Conservation (phyloP, 2,888 invertebrate genomes). For the Acleris laterana region DNA sequence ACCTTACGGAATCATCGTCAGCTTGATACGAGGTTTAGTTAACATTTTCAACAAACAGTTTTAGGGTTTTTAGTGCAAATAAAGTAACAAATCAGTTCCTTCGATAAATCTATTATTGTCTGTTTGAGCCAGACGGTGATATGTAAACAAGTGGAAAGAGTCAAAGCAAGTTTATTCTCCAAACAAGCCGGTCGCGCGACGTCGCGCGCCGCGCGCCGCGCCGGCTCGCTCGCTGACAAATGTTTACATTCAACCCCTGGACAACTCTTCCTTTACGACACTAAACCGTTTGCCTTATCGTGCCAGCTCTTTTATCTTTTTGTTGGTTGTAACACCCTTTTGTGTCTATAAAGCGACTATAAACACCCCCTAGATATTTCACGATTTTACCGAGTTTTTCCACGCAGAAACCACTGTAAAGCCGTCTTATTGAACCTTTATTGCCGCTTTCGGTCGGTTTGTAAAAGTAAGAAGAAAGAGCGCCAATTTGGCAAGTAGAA, state of each 20-base stretch:
- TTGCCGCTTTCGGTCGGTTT: slow-evolving; percentile 41
- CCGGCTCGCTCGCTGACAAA: slow-evolving; percentile 66
- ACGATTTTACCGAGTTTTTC: slow-evolving; percentile 19
- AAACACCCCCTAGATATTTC: slow-evolving; percentile 28
- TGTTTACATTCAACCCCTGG: slow-evolving; percentile 67
- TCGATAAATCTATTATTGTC: slow-evolving; percentile 62
- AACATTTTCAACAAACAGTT: slow-evolving; percentile 7
- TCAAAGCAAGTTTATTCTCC: slow-evolving; percentile 71
- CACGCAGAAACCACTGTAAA: slow-evolving; percentile 27
- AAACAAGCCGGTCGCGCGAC: slow-evolving; percentile 56
- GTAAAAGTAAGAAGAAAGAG: slow-evolving; percentile 72
- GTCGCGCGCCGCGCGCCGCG: slow-evolving; percentile 41
- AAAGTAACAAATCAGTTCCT: slow-evolving; percentile 33
- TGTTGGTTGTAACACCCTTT: slow-evolving; percentile 40
- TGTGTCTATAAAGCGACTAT: slow-evolving; percentile 39
- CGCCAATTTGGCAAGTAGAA: slow-evolving; percentile 82
- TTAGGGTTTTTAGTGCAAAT: slow-evolving; percentile 13
- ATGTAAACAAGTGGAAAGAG: slow-evolving; percentile 66
- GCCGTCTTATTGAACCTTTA: slow-evolving; percentile 37
- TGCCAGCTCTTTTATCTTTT: slow-evolving; percentile 34
- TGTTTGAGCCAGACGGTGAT: slow-evolving; percentile 60
- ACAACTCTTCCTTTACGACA: slow-evolving; percentile 55
- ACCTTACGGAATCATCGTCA: background rate
- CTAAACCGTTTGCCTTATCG: slow-evolving; percentile 49
- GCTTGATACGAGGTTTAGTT: background rate